Percentiles rank a stretch among this genome's conserved stretches.
phyloP scores from a whole-genome alignment of 2,888 invertebrate species.

The Rotaria macrura region DNA sequence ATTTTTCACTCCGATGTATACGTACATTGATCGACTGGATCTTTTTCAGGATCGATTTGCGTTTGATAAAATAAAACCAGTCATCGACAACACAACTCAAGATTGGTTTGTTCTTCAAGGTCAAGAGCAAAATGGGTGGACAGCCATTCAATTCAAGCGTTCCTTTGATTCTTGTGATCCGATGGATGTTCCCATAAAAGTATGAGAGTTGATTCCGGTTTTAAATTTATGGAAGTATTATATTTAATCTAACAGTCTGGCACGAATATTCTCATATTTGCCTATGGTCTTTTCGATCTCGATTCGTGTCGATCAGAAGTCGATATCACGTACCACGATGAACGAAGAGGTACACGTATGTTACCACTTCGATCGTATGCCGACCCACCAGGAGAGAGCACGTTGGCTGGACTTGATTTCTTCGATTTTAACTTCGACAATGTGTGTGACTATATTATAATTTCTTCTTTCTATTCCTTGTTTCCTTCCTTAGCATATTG shows the following conservation, averaged over 20 bases:
- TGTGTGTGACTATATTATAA: not conserved
- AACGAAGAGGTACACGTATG: not conserved
- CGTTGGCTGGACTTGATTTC: not conserved
- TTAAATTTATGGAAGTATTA: not conserved
- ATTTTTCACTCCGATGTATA: not conserved
- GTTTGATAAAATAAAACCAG: not conserved
- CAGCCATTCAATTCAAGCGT: conserved; percentile 31
- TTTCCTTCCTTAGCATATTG: not conserved
- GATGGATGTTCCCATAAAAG: conserved; percentile 29
- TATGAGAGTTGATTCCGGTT: not conserved
- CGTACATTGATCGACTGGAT: not conserved
- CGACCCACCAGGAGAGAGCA: not conserved
- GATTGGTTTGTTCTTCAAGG: conserved; percentile 26
- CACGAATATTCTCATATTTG: conserved; percentile 13
- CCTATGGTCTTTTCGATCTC: conserved; percentile 20
- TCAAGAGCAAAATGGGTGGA: conserved; percentile 30
- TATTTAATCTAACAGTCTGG: not conserved
- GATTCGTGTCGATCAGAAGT: not conserved
- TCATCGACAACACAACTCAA: conserved; percentile 22
- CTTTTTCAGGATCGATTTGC: conserved; percentile 23
- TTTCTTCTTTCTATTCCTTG: not conserved
- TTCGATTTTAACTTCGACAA: not conserved
- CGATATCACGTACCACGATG: not conserved
- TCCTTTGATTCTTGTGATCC: conserved; percentile 30
- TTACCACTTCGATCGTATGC: not conserved